Evolutionary conservation across 2,113 vertebrate species (phyloP), one percentile per base, ranked within the genome.

Genomic region (Phyllostomus hastatus): DNA sequence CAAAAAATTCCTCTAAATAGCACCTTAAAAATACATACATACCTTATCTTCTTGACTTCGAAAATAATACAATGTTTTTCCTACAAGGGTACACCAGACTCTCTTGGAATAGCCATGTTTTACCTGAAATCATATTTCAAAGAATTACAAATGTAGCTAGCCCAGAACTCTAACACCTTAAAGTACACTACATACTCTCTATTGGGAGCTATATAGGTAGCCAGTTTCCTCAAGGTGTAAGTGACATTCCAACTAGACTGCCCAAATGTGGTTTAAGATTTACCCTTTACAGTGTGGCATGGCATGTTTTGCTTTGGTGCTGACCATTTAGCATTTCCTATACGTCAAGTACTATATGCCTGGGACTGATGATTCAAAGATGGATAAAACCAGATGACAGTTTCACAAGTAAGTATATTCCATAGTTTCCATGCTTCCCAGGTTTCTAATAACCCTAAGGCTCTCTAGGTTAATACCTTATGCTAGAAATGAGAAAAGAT

Each of bases 1-100:
- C 16, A 85, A 87, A 76, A 93, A 8, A 24, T 35, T 50, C 2
- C 11, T 76, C 15, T 79, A 75, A 76, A 81, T 70, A 79, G 35
- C 16, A 64, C 54, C 76, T 80, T 90, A 84, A 90, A 85, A 88
- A 78, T 31, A 84, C 12, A 94, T 93, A 97, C 98, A 72, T 98
- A 99, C 99, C 99, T 99, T 99, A 96, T 99, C 99, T 92, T 99
- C 99, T 96, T 99, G 99, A 98, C 99, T 99, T 92, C 99, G 99
- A 97, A 99, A 99, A 97, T 99, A 99, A 98, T 99, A 99, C 20
- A 99, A 96, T 2, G 98, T 99, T 98, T 99, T 99, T 66, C 99
- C 99, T 54, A 99, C 98, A 38, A 99, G 98, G 10, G 98, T 99
- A 91, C 99, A 99, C 99, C 99, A 99, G 96, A 99, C 99, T 95